Percentiles rank a stretch among this genome's conserved stretches.
These are phyloP conservation scores for Dynastes tityus DNA, from an alignment of 2,888 invertebrate species.

Conservation along the genomic window DNA sequence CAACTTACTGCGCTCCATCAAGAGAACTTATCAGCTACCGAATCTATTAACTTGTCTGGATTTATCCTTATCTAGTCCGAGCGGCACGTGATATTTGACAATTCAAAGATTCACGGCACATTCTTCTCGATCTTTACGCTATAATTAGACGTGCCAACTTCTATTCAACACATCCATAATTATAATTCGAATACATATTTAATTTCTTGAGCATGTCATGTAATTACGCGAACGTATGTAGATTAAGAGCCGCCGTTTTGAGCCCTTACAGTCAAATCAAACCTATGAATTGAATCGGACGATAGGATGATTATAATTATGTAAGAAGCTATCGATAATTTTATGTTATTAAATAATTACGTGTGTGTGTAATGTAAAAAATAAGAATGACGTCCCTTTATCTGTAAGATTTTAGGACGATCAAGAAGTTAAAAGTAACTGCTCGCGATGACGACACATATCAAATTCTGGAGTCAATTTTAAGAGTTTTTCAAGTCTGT, in stretches of 20 bases:
- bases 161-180: constrained; percentile 16
- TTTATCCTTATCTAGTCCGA: not conserved
- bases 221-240: constrained; percentile 15
- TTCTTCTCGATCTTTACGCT: not conserved
- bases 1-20: not conserved
- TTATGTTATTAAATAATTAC: constrained; percentile 18
- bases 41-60: constrained; percentile 2
- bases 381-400: not conserved
- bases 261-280: constrained; percentile 9
- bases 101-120: constrained; percentile 20
- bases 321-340: constrained; percentile 19
- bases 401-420: not conserved
- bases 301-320: constrained; percentile 5
- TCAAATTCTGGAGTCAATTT: too few species aligned
- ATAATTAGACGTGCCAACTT: constrained; percentile 20
- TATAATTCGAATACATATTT: constrained; percentile 22
- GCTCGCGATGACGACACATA: not conserved
- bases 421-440: not conserved
- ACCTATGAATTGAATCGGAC: not conserved
- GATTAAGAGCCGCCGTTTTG: not conserved
- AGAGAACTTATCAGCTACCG: not conserved
- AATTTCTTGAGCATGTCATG: constrained; percentile 3
- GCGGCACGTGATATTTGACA: constrained; percentile 27
- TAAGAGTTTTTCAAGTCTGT: too few species aligned
- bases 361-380: not conserved